Percentiles rank a stretch among this genome's conserved stretches.
phyloP scores from a whole-genome alignment of 2,113 vertebrate species.

The Dermatemys mawii region DNA sequence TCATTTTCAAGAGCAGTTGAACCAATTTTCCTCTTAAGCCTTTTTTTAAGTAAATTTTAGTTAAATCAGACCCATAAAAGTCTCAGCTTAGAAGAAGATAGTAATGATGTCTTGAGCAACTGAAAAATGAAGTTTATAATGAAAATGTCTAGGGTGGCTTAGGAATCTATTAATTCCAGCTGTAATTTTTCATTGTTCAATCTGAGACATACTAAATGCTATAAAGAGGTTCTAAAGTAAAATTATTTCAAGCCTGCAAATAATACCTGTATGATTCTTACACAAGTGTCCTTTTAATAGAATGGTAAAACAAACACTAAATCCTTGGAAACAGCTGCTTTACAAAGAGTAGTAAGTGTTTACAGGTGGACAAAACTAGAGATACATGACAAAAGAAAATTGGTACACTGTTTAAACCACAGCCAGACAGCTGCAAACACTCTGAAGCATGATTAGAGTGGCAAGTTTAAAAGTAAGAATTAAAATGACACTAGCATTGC shows the following conservation, averaged over 20 bases:
- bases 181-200: not conserved
- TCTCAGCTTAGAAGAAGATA: not conserved
- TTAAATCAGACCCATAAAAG: not conserved
- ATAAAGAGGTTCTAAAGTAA: not conserved
- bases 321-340: not conserved
- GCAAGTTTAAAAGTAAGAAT: not conserved
- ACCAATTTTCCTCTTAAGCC: not conserved
- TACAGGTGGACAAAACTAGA: not conserved
- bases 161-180: not conserved
- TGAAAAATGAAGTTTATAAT: not conserved
- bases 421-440: not conserved
- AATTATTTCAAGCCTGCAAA: not conserved
- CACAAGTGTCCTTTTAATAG: not conserved
- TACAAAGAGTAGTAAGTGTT: not conserved
- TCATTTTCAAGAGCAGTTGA: not conserved
- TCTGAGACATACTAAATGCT: not conserved
- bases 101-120: not conserved
- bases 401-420: rapidly evolving
- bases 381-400: rapidly evolving
- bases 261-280: not conserved
- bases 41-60: not conserved
- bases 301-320: not conserved
- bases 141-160: not conserved
- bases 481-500: not conserved
- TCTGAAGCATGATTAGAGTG: not conserved